Evolutionary conservation across 2,113 vertebrate species (phyloP), one percentile per base, ranked within the genome.

Genomic region (Microcebus griseorufus): DNA sequence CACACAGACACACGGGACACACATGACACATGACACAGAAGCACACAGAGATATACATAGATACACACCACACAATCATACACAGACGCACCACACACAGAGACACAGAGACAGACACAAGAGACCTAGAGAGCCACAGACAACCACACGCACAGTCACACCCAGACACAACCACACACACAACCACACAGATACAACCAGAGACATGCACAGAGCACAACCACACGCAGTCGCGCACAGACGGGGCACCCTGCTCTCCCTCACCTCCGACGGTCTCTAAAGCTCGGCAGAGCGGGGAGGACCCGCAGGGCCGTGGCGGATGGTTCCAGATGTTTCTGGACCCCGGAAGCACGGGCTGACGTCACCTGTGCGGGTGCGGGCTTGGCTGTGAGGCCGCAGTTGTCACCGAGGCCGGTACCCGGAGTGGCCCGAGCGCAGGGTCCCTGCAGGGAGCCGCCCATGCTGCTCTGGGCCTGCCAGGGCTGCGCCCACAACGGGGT

Each of bases 291-390:
- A 16, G 20, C 3, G 27, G 9, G 32, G 13, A 73, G 32, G 48
- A 58, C 34, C 45, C 9, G 0, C 6, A 37, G 45, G 64, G 53
- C 0, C 82, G 91, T 53, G 14, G 25, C 0, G 6, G 5, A 18
- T n/a, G 65, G 79, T 6, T 93, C 90, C 96, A 0, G 13, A 10
- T 42, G 0, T 53, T 53, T 78, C 70, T 83, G 29, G 73, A 73
- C 87, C 45, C 94, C 48, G 58, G 69, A 94, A 97, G 98, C 92
- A 81, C 34, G 0, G 42, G 6, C 53, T 55, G 53, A 17, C 2
- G 22, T 65, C 76, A 84, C 92, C 97, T 96, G 96, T 76, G 90
- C 91, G 73, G 51, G 53, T 27, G 20, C 2, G 2, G 62, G 90
- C 29, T 16, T 11, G 25, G 32, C 6, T 16, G 34, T 0, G 8